phyloP scores from a whole-genome alignment of 92 coral and sea anemone genomes.

The Parazoanthus atlanticus region DNA sequence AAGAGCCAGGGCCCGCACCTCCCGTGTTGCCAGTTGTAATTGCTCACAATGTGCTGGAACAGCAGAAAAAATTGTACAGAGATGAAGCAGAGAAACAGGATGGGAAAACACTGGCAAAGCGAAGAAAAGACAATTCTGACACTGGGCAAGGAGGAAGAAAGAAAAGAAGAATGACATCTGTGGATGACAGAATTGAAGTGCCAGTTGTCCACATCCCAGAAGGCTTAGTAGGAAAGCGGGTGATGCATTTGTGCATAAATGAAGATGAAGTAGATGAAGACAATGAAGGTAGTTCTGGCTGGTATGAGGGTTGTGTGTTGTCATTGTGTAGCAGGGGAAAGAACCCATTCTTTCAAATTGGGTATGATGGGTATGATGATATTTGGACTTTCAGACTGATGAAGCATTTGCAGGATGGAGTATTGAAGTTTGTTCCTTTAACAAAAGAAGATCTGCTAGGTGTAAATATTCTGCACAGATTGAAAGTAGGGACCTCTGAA shows the following conservation, averaged over 20 bases:
- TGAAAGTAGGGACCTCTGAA: neutral
- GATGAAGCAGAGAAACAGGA: constrained; percentile 29
- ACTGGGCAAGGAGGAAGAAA: neutral
- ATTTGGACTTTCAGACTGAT: neutral
- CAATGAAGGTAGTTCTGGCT: neutral
- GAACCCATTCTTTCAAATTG: neutral
- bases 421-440: neutral
- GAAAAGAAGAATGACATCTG: neutral
- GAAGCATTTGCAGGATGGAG: neutral
- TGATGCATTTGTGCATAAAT: constrained; percentile 16
- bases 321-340: neutral
- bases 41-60: constrained; percentile 11
- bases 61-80: constrained; percentile 26
- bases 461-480: neutral
- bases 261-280: neutral
- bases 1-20: constrained; percentile 4
- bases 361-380: constrained; percentile 26
- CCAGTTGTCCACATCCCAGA: constrained; percentile 27
- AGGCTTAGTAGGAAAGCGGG: constrained; percentile 32
- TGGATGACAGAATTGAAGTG: neutral
- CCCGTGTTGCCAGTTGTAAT: constrained; percentile 25
- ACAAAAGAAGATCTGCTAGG: neutral
- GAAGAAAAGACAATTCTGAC: neutral
- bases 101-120: neutral
- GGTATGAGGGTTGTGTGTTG: constrained; percentile 26